Conservation (phyloP, 2,113 vertebrate genomes). For the Anguilla japonica region DNA sequence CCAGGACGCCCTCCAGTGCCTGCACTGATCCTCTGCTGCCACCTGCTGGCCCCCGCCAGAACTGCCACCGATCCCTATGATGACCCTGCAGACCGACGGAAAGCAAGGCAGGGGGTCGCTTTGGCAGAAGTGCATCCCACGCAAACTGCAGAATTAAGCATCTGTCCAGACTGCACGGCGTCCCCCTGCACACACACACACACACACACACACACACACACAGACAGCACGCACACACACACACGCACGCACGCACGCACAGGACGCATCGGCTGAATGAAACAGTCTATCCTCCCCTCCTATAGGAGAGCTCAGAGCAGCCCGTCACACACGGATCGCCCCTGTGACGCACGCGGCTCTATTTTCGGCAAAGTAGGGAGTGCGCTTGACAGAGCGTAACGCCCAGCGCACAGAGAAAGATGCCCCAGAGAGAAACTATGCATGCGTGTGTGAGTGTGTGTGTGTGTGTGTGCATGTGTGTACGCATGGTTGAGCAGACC, state of each 20-base stretch:
- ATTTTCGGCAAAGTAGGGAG: constrained; percentile 23
- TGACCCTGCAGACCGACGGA: background rate
- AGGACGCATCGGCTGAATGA: background rate
- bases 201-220: background rate
- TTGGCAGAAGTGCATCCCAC: too few species aligned
- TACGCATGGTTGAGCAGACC: background rate
- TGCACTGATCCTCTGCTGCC: constrained; percentile 21
- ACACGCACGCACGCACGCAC: background rate
- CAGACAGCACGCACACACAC: background rate
- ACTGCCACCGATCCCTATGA: constrained; percentile 9
- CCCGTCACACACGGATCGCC: background rate
- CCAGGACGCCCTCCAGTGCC: background rate
- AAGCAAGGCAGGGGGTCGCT: background rate
- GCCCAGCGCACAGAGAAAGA: background rate
- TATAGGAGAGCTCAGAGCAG: background rate
- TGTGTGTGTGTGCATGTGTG: background rate
- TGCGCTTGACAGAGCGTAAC: constrained; percentile 24
- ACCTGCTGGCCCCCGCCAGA: constrained; percentile 10
- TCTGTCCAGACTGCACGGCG: background rate
- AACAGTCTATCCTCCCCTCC: background rate
- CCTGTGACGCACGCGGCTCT: background rate
- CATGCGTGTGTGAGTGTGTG: background rate
- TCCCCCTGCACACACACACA: background rate
- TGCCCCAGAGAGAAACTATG: background rate
- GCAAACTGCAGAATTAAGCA: background rate